Conservation (phyloP, 2,113 vertebrate species). For the Myotis brandtii region DNA sequence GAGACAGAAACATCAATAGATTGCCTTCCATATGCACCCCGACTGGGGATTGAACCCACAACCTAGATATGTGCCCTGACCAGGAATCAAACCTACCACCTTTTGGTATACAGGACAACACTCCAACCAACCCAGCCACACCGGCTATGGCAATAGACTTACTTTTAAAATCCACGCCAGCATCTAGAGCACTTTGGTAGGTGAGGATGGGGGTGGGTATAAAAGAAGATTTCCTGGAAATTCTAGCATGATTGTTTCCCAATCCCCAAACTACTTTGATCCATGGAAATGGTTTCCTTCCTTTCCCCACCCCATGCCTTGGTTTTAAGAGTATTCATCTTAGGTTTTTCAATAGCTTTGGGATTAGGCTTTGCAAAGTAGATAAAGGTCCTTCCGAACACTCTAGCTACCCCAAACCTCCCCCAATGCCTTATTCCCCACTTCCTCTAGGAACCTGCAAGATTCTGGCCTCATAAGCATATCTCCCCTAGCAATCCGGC, state of each 20-base stretch:
- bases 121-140: background rate
- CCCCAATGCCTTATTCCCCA: background rate
- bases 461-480: conserved; percentile 54
- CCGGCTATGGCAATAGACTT: background rate
- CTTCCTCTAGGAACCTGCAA: conserved; percentile 42
- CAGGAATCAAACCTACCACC: no score
- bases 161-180: background rate
- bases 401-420: background rate
- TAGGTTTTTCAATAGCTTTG: background rate
- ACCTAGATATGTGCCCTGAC: no score
- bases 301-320: background rate
- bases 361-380: background rate
- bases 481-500: conserved; percentile 31
- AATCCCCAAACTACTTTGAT: background rate
- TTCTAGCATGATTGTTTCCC: background rate
- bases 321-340: background rate
- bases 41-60: no score
- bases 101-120: background rate
- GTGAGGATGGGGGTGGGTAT: background rate
- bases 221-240: background rate
- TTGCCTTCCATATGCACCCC: background rate
- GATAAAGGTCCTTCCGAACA: background rate
- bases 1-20: background rate
- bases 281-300: background rate
- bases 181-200: background rate